A percentile compares a stretch with the other conserved stretches of the same genome.
Conservation (phyloP, 2,113 vertebrate species). For the Hypomesus transpacificus region DNA sequence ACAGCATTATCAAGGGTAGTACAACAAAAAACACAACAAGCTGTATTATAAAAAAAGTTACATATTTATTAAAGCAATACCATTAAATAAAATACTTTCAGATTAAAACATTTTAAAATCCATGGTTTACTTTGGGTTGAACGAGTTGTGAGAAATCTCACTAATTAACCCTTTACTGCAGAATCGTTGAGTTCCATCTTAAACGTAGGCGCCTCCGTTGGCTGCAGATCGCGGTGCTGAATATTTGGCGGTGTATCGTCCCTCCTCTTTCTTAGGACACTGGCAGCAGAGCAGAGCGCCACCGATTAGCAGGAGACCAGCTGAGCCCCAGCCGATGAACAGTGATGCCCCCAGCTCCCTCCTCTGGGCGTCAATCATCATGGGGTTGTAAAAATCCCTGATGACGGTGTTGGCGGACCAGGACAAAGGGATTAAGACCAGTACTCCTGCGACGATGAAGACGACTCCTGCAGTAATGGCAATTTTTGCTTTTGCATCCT, state of each 20-base stretch:
- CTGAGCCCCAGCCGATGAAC: constrained; percentile 8
- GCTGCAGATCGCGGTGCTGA: background rate
- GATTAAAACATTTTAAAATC: too few relatives aligned
- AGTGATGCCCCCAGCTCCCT: constrained; percentile 3
- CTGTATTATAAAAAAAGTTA: too few relatives aligned
- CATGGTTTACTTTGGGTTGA: too few relatives aligned
- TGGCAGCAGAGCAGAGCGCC: constrained; percentile 1
- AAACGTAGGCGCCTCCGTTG: background rate
- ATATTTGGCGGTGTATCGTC: constrained; percentile 2
- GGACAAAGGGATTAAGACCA: background rate
- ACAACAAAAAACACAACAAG: too few relatives aligned
- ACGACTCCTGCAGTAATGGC: background rate
- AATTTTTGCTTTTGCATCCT: background rate
- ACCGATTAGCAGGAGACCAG: background rate
- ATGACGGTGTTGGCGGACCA: constrained; percentile 8
- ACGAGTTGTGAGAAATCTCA: too few relatives aligned
- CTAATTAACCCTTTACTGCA: too few relatives aligned
- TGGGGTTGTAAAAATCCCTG: constrained; percentile 7
- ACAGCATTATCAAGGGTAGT: too few relatives aligned
- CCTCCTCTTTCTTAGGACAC: background rate
- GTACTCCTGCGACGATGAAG: background rate
- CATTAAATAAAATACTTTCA: too few relatives aligned
- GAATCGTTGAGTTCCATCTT: background rate
- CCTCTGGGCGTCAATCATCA: background rate
- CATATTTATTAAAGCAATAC: too few relatives aligned